These are phyloP conservation scores for Harpalus rubripes DNA, from an alignment of 2,888 invertebrate species.

Conservation along the genomic window DNA sequence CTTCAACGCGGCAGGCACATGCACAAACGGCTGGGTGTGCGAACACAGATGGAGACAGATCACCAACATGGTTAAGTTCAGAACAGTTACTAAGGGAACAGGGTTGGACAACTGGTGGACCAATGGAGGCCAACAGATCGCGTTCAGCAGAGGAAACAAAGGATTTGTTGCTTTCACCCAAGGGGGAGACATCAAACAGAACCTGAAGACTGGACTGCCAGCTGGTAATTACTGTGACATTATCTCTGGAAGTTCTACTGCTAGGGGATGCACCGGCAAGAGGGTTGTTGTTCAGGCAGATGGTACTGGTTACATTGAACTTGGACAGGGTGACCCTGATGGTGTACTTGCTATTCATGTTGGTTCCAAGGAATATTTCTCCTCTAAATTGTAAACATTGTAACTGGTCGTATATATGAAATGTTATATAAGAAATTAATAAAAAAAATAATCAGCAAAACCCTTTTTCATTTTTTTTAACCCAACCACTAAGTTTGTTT, in stretches of 20 bases:
- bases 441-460: too few species aligned
- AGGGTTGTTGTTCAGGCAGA: constrained; percentile 81
- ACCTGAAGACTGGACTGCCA: constrained; percentile 83
- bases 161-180: constrained; percentile 89
- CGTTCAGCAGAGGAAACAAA: constrained; percentile 87
- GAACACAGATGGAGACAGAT: constrained; percentile 93
- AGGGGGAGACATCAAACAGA: constrained; percentile 81
- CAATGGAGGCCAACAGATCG: constrained; percentile 89
- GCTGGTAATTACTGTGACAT: constrained; percentile 91
- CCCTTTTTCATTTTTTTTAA: too few species aligned
- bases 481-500: too few species aligned
- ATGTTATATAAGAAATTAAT: too few species aligned
- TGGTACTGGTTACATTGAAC: constrained; percentile 80
- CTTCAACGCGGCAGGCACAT: constrained; percentile 83
- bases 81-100: constrained; percentile 83
- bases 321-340: constrained; percentile 81
- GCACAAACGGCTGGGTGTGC: constrained; percentile 88
- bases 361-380: constrained; percentile 67
- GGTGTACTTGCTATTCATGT: constrained; percentile 87
- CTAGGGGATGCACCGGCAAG: constrained; percentile 84
- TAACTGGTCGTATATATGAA: too few species aligned
- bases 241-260: constrained; percentile 84
- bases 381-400: neutral
- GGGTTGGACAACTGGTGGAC: constrained; percentile 87
- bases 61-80: constrained; percentile 88